phyloP scores from a whole-genome alignment of 2,797 vertebrate genomes.

The Betta splendens region DNA sequence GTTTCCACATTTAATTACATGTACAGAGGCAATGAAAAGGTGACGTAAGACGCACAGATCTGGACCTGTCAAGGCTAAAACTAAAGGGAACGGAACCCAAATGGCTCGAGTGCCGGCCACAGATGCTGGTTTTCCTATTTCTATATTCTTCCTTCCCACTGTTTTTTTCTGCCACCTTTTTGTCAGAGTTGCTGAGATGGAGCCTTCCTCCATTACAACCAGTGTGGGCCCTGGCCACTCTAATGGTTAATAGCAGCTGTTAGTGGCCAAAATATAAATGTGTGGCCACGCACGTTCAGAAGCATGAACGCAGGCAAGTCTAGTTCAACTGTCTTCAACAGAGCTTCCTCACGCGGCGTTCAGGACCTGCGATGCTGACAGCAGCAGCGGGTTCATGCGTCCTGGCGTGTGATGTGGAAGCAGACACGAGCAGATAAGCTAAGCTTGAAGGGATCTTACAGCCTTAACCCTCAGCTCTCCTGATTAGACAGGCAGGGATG shows the following conservation, averaged over 20 bases:
- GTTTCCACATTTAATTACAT: slow-evolving; percentile 13
- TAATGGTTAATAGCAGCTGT: slow-evolving; percentile 45
- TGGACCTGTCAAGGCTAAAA: slow-evolving; percentile 5
- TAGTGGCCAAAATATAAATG: slow-evolving; percentile 33
- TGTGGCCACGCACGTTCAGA: slow-evolving; percentile 52
- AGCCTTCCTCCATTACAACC: slow-evolving; percentile 42
- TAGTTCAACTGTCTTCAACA: slow-evolving; percentile 34
- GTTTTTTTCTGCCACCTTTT: slow-evolving; percentile 48
- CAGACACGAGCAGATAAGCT: slow-evolving; percentile 68
- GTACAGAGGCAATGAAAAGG: background rate
- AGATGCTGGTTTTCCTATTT: slow-evolving; percentile 16
- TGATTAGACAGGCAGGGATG: slow-evolving; percentile 73
- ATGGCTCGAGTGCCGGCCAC: too few species aligned
- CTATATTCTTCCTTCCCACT: slow-evolving; percentile 37
- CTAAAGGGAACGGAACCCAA: too few species aligned
- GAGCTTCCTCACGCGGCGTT: slow-evolving; percentile 15
- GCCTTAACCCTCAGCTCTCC: slow-evolving; percentile 25
- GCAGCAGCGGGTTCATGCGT: slow-evolving; percentile 60
- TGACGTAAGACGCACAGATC: background rate
- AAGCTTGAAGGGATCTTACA: slow-evolving; percentile 58
- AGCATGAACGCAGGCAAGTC: too few species aligned
- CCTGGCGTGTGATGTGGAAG: slow-evolving; percentile 57
- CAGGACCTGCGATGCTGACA: slow-evolving; percentile 26
- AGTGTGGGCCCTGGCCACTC: slow-evolving; percentile 49
- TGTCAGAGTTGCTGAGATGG: slow-evolving; percentile 58